A percentile compares a stretch with the other conserved stretches of the same genome.
Evolutionary conservation across 2,113 vertebrate species (phyloP).

Genomic region (Centropristis striata): DNA sequence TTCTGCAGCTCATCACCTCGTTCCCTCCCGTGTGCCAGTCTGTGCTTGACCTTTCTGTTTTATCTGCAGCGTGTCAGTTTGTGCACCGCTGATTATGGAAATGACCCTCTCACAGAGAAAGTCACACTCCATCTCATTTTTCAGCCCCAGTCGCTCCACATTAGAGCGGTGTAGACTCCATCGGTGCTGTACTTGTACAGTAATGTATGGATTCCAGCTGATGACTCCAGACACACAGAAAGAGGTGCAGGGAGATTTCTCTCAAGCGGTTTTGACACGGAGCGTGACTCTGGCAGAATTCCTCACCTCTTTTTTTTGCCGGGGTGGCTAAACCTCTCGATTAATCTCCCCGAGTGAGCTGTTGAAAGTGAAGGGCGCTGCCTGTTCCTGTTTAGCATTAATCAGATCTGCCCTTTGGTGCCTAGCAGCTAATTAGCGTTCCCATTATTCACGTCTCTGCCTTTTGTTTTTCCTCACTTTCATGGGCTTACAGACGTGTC

Average conservation of each 20-base stretch:
- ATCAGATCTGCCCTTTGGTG: constrained; percentile 60
- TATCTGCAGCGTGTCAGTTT: background rate
- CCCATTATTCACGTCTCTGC: constrained; percentile 52
- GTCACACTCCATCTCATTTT: constrained; percentile 40
- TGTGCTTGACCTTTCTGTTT: constrained; percentile 1
- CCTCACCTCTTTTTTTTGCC: constrained; percentile 46
- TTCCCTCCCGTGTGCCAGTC: background rate
- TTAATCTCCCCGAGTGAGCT: constrained; percentile 46
- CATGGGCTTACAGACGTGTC: constrained; percentile 27
- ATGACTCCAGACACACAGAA: constrained; percentile 48
- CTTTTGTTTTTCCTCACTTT: constrained; percentile 53
- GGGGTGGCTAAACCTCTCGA: constrained; percentile 45
- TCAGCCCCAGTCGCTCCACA: constrained; percentile 16
- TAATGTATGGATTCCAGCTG: constrained; percentile 37
- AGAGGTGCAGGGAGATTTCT: constrained; percentile 37
- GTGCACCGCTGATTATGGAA: no score
- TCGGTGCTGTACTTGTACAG: background rate
- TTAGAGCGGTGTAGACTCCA: constrained; percentile 8
- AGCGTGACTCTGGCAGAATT: constrained; percentile 70
- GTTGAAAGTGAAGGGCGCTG: constrained; percentile 47
- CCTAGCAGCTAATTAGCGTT: constrained; percentile 61
- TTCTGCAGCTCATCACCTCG: background rate
- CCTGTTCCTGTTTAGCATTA: constrained; percentile 54
- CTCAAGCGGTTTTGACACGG: constrained; percentile 56
- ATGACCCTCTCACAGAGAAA: constrained; percentile 39